Base-by-base conservation (phyloP, 1,140 invertebrate species). In the Leptopilina boulardi region DNA sequence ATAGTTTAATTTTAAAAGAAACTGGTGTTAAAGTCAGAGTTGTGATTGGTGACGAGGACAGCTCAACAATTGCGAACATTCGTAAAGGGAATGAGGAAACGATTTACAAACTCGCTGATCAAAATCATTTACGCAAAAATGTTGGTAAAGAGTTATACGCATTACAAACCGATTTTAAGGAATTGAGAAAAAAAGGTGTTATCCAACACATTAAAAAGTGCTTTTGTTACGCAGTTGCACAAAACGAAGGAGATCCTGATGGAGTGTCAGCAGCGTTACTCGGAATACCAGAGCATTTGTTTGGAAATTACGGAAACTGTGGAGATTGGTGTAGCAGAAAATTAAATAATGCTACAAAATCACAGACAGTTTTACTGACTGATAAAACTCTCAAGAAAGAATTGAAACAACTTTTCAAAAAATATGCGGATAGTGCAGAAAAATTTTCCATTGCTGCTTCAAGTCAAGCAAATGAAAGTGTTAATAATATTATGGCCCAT, bases 381-480 rank as follows among this genome's bases (percentile, higher is more conserved):
- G 79, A 80, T 51, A 47, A 70, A 5, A 26, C 72, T 19, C 42
- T 86, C 13, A 76, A 81, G 18, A 38, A 70, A 10, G 21, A 77
- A 41, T 71, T 87, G 5, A 70, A 78, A 23, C n/a, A 66, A 13
- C 71, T 86, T 18, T 83, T 83, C 5, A 38, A 23, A 8, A 83
- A 84, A 78, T 81, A 83, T 38, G 81, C 83, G 0, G 38, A 81
- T 30, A 84, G 83, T 70, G 73, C 76, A 0, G 19, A 70, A 0
- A 79, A 82, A 76, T 85, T 83, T 59, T 83, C 82, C 26, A 19
- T 82, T 10, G 74, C 77, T 18, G 83, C 83, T 8, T 84, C 80
- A 2, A 85, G 84, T 70, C 84, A 86, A 51, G 75, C 75, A 2
- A 84, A 87, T 59, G 78, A 85, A 78, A 83, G 77, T 9, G 5